Conservation (phyloP, 2,797 vertebrate species). For the Prionace glauca region DNA sequence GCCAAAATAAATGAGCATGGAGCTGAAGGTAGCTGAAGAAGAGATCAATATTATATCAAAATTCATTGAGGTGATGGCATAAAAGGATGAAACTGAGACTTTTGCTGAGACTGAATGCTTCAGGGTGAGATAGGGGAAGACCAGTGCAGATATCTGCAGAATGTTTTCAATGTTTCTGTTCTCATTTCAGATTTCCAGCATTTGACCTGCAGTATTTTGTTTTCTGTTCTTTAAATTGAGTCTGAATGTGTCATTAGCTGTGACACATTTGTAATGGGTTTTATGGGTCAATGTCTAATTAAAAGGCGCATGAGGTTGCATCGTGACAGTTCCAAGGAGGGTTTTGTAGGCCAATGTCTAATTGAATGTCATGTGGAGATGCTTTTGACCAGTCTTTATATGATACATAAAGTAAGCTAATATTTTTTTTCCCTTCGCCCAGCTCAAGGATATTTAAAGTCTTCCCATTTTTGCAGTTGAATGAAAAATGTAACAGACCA, state of each 20-base stretch:
- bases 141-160: neutral
- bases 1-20: neutral
- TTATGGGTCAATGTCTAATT: conserved; percentile 7
- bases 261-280: neutral
- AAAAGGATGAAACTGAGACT: neutral
- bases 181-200: neutral
- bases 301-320: neutral
- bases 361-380: conserved; percentile 20
- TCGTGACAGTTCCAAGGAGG: conserved; percentile 1
- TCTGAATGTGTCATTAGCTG: neutral
- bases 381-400: neutral
- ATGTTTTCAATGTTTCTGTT: neutral
- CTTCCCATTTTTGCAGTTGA: neutral
- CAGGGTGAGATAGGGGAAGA: neutral
- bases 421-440: neutral
- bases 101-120: neutral
- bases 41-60: neutral
- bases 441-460: neutral
- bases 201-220: neutral
- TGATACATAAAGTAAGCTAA: neutral
- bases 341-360: conserved; percentile 16
- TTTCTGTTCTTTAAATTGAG: neutral
- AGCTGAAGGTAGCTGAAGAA: neutral
- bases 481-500: neutral
- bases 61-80: neutral